Base-by-base conservation (phyloP, 2,797 vertebrate species). In the Periparus ater region DNA sequence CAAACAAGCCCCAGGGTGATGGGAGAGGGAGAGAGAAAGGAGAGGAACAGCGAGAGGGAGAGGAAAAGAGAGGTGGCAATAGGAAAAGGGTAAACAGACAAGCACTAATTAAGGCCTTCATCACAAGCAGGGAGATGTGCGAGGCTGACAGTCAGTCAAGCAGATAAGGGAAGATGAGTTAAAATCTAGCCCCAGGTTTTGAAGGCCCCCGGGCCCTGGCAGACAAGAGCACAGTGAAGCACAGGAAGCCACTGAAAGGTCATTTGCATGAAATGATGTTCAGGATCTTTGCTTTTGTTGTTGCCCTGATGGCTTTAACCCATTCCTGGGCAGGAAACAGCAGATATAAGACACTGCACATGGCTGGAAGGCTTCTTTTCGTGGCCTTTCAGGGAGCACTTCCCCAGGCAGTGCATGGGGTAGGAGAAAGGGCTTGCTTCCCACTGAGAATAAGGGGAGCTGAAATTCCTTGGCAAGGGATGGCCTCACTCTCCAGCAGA, bases 141-240 rank as follows among this genome's bases (percentile, higher is more conserved):
- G 97, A 99, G 98, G 98, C 97, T 99, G 99, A 99, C 99, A 99
- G 99, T 99, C 98, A 99, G 99, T 99, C 99, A 99, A 98, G 98
- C 98, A 99, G 99, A 99, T 99, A 98, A 99, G 98, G 98, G 98
- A 98, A 98, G 97, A 98, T 92, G 98, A 98, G 98, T 98, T 99
- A 98, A 98, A 99, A 98, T 99, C 98, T 99, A 99, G 98, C 98
- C 97, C 97, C 97, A 91, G 97, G 98, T 97, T 98, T 92, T 96
- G 97, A 90, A 92, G 97, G 98, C 98, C 98, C 47, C 51, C 42
- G 98, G 98, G 98, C 80, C 97, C 98, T 99, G 98, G 98, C 99
- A 99, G 98, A 98, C 98, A 98, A 99, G 98, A 99, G 98, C 98
- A 97, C 99, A 99, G 97, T 97, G 98, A 97, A 98, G 95, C 97